phyloP scores from a whole-genome alignment of 2,888 invertebrate species.

The Allolobophora icterica region DNA sequence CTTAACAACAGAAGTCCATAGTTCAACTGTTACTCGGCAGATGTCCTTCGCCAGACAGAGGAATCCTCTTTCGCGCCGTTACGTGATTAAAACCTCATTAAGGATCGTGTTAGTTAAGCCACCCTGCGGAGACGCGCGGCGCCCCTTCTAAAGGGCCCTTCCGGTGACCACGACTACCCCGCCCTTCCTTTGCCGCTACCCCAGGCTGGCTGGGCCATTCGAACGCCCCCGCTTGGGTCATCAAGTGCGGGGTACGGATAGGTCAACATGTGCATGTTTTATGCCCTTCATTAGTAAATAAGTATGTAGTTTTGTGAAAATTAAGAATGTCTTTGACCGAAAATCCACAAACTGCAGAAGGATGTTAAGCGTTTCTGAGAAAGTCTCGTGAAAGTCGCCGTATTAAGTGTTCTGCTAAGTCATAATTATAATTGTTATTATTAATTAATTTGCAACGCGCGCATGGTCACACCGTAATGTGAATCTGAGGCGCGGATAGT shows the following conservation, averaged over 20 bases:
- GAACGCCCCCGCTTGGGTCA: neutral
- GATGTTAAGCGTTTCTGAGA: too few species aligned
- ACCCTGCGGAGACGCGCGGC: neutral
- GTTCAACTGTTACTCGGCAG: neutral
- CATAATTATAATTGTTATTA: neutral
- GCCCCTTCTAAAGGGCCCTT: neutral
- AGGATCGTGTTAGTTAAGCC: neutral
- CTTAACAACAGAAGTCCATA: neutral
- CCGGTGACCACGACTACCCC: neutral
- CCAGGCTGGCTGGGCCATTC: neutral
- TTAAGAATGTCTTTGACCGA: too few species aligned
- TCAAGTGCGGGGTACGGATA: neutral
- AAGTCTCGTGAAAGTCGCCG: too few species aligned
- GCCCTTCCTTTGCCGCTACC: neutral
- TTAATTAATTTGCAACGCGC: too few species aligned
- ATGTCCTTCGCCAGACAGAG: neutral
- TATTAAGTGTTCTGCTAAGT: neutral
- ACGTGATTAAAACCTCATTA: neutral
- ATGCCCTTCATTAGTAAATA: neutral
- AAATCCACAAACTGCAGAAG: too few species aligned
- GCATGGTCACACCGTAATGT: too few species aligned
- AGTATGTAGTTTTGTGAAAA: neutral
- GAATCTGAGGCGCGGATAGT: too few species aligned
- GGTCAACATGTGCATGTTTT: neutral
- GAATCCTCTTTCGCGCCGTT: neutral